phyloP scores from a whole-genome alignment of 1,140 invertebrate species.

The Leptoteleia sp. region DNA sequence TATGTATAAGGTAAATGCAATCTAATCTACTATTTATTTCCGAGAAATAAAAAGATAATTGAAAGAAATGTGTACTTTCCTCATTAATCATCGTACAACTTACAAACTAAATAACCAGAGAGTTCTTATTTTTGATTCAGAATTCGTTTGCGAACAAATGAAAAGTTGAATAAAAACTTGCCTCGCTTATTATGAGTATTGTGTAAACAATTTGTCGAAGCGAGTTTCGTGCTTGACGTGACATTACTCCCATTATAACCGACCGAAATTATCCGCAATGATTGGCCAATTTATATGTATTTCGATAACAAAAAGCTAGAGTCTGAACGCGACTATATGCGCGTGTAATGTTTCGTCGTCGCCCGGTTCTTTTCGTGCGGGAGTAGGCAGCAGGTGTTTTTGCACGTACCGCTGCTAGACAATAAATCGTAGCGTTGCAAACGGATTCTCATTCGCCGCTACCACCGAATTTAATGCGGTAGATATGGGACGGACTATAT shows the following conservation, averaged over 20 bases:
- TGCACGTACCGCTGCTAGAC: slow-evolving; percentile 69
- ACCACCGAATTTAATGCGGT: slow-evolving; percentile 55
- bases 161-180: slow-evolving; percentile 13
- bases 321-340: slow-evolving; percentile 69
- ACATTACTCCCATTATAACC: slow-evolving; percentile 60
- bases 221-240: slow-evolving; percentile 72
- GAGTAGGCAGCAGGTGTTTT: slow-evolving; percentile 72
- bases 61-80: too few species aligned
- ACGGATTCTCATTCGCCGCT: slow-evolving; percentile 58
- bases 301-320: slow-evolving; percentile 75
- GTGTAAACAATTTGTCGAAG: slow-evolving; percentile 42
- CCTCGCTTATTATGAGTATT: slow-evolving; percentile 48
- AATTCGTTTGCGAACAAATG: not conserved
- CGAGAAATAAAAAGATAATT: too few species aligned
- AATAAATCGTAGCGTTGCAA: slow-evolving; percentile 69
- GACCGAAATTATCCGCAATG: slow-evolving; percentile 60
- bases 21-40: too few species aligned
- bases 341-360: slow-evolving; percentile 68
- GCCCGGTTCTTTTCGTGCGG: not conserved
- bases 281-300: slow-evolving; percentile 63
- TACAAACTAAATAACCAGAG: too few species aligned
- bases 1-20: too few species aligned
- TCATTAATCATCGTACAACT: too few species aligned
- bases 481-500: slow-evolving; percentile 22
- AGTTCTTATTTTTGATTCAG: too few species aligned